Conservation (phyloP, 2,113 vertebrate genomes). For the Crotalus helleri region DNA sequence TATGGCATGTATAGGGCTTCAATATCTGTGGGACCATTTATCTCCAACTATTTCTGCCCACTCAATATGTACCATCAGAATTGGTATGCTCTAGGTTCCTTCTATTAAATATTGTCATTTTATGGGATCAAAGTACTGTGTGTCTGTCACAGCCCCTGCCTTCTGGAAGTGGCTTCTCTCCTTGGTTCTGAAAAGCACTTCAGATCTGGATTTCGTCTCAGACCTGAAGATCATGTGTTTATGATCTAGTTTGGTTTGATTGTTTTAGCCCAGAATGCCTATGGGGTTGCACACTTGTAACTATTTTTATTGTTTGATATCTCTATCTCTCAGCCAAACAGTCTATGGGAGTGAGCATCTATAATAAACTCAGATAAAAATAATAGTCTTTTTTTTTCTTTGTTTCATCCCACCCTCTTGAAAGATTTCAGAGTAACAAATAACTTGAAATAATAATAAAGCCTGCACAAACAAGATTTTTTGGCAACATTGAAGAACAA, state of each 20-base stretch:
- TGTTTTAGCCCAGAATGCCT: too few species aligned
- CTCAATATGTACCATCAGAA: not conserved
- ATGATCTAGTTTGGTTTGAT: not conserved
- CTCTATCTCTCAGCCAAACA: not conserved
- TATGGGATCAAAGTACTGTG: not conserved
- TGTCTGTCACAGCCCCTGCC: not conserved
- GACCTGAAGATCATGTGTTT: not conserved
- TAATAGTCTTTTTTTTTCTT: too few species aligned
- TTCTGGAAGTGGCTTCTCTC: not conserved
- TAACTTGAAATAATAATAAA: too few species aligned
- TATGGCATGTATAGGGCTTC: not conserved
- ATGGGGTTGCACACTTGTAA: not conserved
- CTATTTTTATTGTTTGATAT: not conserved
- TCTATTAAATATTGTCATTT: not conserved
- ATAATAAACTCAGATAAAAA: not conserved
- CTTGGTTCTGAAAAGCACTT: not conserved
- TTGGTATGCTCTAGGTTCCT: not conserved
- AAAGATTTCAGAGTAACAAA: too few species aligned
- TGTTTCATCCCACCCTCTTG: too few species aligned
- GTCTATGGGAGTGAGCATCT: not conserved
- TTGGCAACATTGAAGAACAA: too few species aligned
- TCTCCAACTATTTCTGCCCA: not conserved
- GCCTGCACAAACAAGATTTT: too few species aligned
- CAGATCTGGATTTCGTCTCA: not conserved
- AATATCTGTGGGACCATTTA: not conserved